phyloP scores from a whole-genome alignment of 2,797 vertebrate species.

The Coregonus suidteri region DNA sequence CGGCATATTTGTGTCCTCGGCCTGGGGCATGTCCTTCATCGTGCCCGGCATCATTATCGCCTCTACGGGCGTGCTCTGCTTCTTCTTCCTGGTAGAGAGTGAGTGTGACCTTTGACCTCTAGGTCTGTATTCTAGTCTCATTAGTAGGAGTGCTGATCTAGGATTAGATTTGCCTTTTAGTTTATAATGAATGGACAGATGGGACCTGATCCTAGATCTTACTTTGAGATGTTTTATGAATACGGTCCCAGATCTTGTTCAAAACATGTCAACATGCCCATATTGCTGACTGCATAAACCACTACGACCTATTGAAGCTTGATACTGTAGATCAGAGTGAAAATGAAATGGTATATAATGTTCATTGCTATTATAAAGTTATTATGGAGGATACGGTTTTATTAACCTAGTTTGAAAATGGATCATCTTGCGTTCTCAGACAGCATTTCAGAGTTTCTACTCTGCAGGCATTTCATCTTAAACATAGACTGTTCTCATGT shows the following conservation, averaged over 20 bases:
- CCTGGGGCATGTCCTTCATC: conserved; percentile 93
- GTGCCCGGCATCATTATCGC: conserved; percentile 89
- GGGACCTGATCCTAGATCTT: too few relatives aligned
- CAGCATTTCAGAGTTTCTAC: not conserved
- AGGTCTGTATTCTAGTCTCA: too few relatives aligned
- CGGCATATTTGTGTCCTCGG: conserved; percentile 82
- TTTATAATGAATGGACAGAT: not conserved
- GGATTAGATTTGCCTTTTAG: not conserved
- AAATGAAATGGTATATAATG: not conserved
- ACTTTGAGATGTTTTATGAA: too few relatives aligned
- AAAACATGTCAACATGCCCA: not conserved
- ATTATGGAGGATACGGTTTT: too few relatives aligned
- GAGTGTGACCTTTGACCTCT: conserved; percentile 60
- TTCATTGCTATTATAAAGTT: too few relatives aligned
- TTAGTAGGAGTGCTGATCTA: not conserved
- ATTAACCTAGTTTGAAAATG: too few relatives aligned
- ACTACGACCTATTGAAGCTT: not conserved
- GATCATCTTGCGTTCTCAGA: not conserved
- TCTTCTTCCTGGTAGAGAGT: conserved; percentile 96
- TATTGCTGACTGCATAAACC: not conserved
- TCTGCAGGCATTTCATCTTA: not conserved
- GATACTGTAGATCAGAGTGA: not conserved
- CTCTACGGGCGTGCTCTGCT: conserved; percentile 83
- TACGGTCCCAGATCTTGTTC: too few relatives aligned
- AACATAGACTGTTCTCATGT: not conserved